Percentiles rank a stretch among this genome's conserved stretches.
Evolutionary conservation across 2,113 vertebrate genomes (phyloP).

Genomic region (Elaphurus davidianus): DNA sequence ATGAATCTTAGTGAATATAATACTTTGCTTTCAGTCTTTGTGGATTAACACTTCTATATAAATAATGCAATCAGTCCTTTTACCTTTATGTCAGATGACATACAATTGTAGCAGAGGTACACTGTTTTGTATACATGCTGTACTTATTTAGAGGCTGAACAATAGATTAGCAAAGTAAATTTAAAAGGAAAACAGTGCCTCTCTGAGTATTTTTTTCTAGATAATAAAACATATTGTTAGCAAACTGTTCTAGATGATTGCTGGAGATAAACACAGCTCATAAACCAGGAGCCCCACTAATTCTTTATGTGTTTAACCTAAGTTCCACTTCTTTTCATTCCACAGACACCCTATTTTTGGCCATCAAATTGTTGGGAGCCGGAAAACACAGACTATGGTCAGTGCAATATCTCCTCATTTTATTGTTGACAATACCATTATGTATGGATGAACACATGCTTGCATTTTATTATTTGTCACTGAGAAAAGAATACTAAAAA

Average conservation of each 20-base stretch:
- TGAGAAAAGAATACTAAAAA: neutral
- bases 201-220: neutral
- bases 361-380: slow-evolving; percentile 99
- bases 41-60: neutral
- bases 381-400: slow-evolving; percentile 98
- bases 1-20: neutral
- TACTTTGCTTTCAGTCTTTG: neutral
- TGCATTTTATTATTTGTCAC: neutral
- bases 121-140: neutral
- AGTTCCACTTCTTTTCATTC: slow-evolving; percentile 65
- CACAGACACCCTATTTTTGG: slow-evolving; percentile 98
- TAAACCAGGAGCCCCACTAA: neutral
- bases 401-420: slow-evolving; percentile 76
- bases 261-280: neutral
- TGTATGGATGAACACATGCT: slow-evolving; percentile 32
- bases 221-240: neutral
- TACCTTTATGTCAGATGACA: neutral
- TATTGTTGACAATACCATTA: neutral
- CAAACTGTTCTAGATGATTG: neutral
- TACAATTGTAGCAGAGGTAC: neutral
- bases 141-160: neutral
- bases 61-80: neutral
- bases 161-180: neutral
- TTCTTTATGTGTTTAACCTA: slow-evolving; percentile 70
- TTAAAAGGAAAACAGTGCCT: neutral